Percentiles rank a stretch among this genome's conserved stretches.
Conservation (phyloP, 2,113 vertebrate species). For the Candoia aspera region DNA sequence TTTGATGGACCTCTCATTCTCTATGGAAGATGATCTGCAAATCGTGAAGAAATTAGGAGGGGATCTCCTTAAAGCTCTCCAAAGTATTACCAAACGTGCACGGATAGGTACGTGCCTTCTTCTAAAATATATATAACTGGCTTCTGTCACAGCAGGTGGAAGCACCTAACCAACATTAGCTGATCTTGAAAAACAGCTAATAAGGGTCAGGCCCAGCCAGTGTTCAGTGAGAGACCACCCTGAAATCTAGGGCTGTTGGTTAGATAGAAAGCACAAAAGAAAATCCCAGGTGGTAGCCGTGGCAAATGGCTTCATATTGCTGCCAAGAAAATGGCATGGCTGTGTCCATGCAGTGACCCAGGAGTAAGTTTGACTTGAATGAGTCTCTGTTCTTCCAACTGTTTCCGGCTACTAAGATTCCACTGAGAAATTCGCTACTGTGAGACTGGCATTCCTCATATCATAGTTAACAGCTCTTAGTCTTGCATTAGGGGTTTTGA, state of each 20-base stretch:
- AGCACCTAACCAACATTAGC: background rate
- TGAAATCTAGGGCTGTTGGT: background rate
- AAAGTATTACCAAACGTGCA: constrained; percentile 77
- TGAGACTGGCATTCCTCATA: background rate
- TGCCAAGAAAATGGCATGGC: background rate
- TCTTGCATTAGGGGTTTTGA: background rate
- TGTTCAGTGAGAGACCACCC: background rate
- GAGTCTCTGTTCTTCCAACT: background rate
- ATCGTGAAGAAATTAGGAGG: constrained; percentile 87
- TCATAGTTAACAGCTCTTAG: background rate
- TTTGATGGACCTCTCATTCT: constrained; percentile 96
- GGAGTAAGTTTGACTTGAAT: background rate
- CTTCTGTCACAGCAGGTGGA: background rate
- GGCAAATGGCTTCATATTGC: background rate
- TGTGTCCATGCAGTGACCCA: background rate
- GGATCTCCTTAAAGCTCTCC: constrained; percentile 79
- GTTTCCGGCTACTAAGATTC: background rate
- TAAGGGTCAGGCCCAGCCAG: background rate
- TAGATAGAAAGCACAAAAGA: background rate
- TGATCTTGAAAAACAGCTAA: background rate
- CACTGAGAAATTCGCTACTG: background rate
- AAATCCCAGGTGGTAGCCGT: background rate
- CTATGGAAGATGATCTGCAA: constrained; percentile 90
- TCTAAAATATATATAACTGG: accelerated
- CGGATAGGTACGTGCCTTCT: constrained; percentile 80